A percentile compares a stretch with the other conserved stretches of the same genome.
Conservation (phyloP, 2,888 invertebrate genomes). For the Drosophila affinis region DNA sequence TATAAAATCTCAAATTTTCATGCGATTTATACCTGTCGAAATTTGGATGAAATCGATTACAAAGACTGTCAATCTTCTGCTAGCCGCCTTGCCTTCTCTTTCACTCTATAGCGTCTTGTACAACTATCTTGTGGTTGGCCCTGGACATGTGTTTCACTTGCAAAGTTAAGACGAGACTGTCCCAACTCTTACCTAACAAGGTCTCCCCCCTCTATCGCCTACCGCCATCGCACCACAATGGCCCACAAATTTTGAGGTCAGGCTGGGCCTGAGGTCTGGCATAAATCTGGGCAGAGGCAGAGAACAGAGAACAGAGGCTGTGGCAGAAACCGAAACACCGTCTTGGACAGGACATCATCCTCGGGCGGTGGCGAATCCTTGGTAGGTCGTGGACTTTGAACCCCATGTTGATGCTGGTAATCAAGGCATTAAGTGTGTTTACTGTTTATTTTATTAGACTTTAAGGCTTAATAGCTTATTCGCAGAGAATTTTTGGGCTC, state of each 20-base stretch:
- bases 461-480: conserved; percentile 78
- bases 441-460: conserved; percentile 80
- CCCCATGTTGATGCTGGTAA: conserved; percentile 64
- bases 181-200: background rate
- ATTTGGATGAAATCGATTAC: background rate
- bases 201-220: background rate
- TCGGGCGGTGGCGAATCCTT: conserved; percentile 16
- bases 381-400: conserved; percentile 34
- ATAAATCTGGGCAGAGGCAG: conserved; percentile 58
- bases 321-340: conserved; percentile 6
- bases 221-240: background rate
- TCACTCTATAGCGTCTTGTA: background rate
- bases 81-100: background rate
- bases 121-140: conserved; percentile 14
- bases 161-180: conserved; percentile 30
- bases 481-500: conserved; percentile 36
- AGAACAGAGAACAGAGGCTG: conserved; percentile 4
- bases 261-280: conserved; percentile 44
- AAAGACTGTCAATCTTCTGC: background rate
- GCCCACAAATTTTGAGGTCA: conserved; percentile 69
- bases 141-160: conserved; percentile 55
- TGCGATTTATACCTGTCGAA: background rate
- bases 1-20: too few relatives aligned
- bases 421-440: conserved; percentile 81
- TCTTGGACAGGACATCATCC: conserved; percentile 23